These are phyloP conservation scores for Antrozous pallidus DNA, from an alignment of 2,797 vertebrate genomes.

Conservation along the genomic window DNA sequence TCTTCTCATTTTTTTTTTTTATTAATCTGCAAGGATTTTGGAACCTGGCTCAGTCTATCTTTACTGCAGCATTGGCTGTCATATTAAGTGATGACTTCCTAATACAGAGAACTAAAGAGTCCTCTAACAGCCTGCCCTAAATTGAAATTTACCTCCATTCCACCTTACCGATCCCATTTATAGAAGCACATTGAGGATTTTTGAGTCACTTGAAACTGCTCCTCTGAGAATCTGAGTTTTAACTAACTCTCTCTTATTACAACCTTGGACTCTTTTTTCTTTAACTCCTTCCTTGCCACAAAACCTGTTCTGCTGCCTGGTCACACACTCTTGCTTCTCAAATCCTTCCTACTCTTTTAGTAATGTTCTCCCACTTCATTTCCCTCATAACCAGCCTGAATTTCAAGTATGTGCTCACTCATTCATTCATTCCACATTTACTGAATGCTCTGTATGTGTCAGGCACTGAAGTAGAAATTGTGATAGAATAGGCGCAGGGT, in stretches of 20 bases:
- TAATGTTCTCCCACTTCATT: neutral
- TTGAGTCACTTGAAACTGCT: neutral
- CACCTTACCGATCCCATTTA: neutral
- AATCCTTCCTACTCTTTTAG: neutral
- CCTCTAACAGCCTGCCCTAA: neutral
- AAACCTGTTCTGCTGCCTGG: neutral
- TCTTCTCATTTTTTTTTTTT: no score
- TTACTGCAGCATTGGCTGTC: neutral
- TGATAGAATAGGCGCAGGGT: neutral
- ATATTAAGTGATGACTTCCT: neutral
- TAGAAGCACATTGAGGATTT: neutral
- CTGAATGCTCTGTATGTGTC: neutral
- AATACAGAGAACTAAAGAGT: neutral
- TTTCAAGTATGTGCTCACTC: neutral
- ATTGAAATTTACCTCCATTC: neutral
- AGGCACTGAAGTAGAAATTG: no score
- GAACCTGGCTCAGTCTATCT: neutral
- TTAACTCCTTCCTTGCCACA: neutral
- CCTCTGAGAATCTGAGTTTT: neutral
- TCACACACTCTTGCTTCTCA: neutral
- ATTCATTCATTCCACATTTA: neutral
- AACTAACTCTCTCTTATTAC: neutral
- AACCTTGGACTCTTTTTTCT: conserved; percentile 10
- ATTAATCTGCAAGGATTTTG: neutral
- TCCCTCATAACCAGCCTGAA: neutral